Percentiles rank a stretch among this genome's conserved stretches.
phyloP scores from a whole-genome alignment of 2,113 vertebrate species.

The Rhynchomys soricoides region DNA sequence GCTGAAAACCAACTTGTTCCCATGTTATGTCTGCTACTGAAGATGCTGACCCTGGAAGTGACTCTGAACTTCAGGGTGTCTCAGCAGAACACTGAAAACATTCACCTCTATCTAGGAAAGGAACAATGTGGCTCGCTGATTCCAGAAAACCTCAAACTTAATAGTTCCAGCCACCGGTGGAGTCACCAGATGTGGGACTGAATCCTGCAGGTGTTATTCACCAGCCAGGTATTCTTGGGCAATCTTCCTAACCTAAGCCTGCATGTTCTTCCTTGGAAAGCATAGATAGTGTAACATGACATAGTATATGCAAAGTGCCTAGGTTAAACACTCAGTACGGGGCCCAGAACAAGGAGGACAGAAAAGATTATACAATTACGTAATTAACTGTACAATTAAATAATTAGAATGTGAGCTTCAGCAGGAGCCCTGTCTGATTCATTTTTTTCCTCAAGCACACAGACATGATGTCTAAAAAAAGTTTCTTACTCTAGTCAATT shows the following conservation, averaged over 20 bases:
- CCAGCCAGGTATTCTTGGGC: background rate
- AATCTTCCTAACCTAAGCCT: background rate
- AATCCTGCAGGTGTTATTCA: slow-evolving; percentile 36
- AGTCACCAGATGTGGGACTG: slow-evolving; percentile 16
- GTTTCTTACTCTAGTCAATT: background rate
- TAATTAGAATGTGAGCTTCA: background rate
- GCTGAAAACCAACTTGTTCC: background rate
- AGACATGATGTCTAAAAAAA: background rate
- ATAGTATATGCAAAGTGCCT: background rate
- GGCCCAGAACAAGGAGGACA: background rate
- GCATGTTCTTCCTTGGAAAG: slow-evolving; percentile 18
- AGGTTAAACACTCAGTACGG: background rate
- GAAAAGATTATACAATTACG: background rate
- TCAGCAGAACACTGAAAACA: background rate
- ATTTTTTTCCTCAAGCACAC: background rate
- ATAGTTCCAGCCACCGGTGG: slow-evolving; percentile 16
- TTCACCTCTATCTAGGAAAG: slow-evolving; percentile 1
- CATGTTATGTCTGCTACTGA: background rate
- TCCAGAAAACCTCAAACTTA: slow-evolving; percentile 1
- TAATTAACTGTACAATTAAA: background rate
- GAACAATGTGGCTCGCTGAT: slow-evolving; percentile 17
- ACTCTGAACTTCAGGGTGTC: background rate
- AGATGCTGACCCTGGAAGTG: slow-evolving; percentile 1
- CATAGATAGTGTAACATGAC: background rate
- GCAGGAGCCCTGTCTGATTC: background rate